Percentiles rank a stretch among this genome's conserved stretches.
Conservation (phyloP, 2,888 invertebrate genomes). For the Drosophila setosimentum region DNA sequence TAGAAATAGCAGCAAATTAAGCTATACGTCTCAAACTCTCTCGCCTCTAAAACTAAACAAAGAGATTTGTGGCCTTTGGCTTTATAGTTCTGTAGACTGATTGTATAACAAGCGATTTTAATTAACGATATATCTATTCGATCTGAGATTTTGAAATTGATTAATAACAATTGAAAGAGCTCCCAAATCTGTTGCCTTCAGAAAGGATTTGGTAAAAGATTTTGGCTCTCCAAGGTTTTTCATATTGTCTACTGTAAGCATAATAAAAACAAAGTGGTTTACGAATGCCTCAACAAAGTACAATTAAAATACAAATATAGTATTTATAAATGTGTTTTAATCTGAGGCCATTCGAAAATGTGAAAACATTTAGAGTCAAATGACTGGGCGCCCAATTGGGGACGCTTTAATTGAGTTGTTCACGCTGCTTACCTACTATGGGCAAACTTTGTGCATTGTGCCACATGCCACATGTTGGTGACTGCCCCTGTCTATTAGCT, state of each 20-base stretch:
- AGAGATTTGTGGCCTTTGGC: neutral
- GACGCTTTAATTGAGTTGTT: slow-evolving; percentile 31
- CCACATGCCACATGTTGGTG: slow-evolving; percentile 4
- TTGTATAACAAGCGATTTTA: neutral
- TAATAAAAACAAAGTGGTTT: neutral
- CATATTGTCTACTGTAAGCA: neutral
- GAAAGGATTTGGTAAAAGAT: neutral
- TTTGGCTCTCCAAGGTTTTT: neutral
- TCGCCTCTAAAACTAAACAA: too few relatives aligned
- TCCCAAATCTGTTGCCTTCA: neutral
- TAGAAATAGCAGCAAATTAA: neutral
- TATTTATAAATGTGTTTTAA: neutral
- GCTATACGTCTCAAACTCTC: neutral
- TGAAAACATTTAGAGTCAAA: slow-evolving; percentile 1
- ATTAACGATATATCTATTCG: neutral
- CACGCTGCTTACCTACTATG: slow-evolving; percentile 15
- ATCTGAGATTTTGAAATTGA: neutral
- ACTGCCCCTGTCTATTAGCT: slow-evolving; percentile 19
- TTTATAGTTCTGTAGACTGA: neutral
- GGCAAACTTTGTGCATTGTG: slow-evolving; percentile 16
- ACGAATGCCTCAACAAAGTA: neutral
- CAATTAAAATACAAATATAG: neutral
- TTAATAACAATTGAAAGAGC: neutral
- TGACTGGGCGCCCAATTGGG: slow-evolving; percentile 20
- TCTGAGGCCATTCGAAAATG: neutral